phyloP scores from a whole-genome alignment of 92 coral and sea anemone species.

The Palythoa grandiflora region DNA sequence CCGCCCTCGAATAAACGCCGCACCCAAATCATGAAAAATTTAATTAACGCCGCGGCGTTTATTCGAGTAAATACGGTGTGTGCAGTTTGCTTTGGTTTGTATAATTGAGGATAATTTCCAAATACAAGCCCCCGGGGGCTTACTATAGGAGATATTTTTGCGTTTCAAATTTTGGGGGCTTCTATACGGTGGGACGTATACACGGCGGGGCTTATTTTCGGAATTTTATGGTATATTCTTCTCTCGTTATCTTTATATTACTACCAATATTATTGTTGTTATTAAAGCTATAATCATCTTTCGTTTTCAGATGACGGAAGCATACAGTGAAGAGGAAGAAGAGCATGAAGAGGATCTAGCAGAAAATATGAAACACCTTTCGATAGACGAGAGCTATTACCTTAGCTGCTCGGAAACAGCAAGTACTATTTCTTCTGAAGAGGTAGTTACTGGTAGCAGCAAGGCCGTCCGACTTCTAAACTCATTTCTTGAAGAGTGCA shows the following conservation, averaged over 20 bases:
- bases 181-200: no score
- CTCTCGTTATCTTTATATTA: background rate
- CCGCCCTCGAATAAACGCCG: no score
- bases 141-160: no score
- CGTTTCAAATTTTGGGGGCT: no score
- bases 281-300: background rate
- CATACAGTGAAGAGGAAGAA: background rate
- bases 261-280: background rate
- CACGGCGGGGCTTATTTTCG: no score
- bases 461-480: background rate
- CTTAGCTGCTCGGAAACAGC: slow-evolving; percentile 12
- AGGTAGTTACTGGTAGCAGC: background rate
- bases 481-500: slow-evolving; percentile 5
- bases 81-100: no score
- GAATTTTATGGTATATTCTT: no score
- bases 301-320: background rate
- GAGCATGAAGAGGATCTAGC: background rate
- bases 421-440: slow-evolving; percentile 5
- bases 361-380: slow-evolving; percentile 13
- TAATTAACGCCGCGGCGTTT: no score
- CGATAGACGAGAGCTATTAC: slow-evolving; percentile 12
- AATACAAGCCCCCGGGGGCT: no score
- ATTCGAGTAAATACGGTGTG: no score
- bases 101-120: no score
- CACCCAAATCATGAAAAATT: no score